phyloP scores from a whole-genome alignment of 2,113 vertebrate species.

The Anguilla rostrata region DNA sequence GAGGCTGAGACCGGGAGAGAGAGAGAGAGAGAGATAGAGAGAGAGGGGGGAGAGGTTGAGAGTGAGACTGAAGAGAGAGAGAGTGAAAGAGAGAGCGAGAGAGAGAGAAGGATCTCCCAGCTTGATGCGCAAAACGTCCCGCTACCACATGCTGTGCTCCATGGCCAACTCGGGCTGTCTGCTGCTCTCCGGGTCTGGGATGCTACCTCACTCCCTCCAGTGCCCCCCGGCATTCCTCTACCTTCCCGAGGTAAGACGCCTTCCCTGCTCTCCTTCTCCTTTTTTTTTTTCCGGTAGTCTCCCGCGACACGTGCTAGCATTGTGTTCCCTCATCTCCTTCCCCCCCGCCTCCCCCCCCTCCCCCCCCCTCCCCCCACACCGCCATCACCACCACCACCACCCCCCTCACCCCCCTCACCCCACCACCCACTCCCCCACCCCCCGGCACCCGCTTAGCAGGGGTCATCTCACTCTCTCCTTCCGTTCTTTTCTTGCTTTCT shows the following conservation, averaged over 20 bases:
- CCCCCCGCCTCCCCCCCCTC: background rate
- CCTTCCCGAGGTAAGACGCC: constrained; percentile 88
- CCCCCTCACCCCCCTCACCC: constrained; percentile 45
- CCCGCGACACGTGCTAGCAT: constrained; percentile 53
- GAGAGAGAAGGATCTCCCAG: constrained; percentile 41
- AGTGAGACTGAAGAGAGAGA: constrained; percentile 22
- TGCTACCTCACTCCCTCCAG: constrained; percentile 89
- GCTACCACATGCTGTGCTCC: constrained; percentile 92
- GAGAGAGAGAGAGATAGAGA: constrained; percentile 52
- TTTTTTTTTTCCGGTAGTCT: constrained; percentile 44
- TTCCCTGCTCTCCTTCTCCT: constrained; percentile 40
- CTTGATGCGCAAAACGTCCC: constrained; percentile 68
- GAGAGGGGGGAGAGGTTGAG: constrained; percentile 51
- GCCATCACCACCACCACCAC: constrained; percentile 29
- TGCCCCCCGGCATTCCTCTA: constrained; percentile 93
- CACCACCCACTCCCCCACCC: constrained; percentile 32
- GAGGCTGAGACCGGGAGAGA: constrained; percentile 12
- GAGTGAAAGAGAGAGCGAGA: constrained; percentile 24
- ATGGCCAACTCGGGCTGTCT: constrained; percentile 96
- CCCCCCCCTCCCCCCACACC: constrained; percentile 27
- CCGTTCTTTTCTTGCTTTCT: background rate
- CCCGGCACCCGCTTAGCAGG: background rate
- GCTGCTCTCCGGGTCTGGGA: constrained; percentile 89
- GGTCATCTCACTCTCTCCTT: constrained; percentile 2
- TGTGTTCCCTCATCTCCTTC: background rate